Percentiles rank a stretch among this genome's conserved stretches.
phyloP scores from a whole-genome alignment of 1,140 invertebrate genomes.

The Adelges cooleyi region DNA sequence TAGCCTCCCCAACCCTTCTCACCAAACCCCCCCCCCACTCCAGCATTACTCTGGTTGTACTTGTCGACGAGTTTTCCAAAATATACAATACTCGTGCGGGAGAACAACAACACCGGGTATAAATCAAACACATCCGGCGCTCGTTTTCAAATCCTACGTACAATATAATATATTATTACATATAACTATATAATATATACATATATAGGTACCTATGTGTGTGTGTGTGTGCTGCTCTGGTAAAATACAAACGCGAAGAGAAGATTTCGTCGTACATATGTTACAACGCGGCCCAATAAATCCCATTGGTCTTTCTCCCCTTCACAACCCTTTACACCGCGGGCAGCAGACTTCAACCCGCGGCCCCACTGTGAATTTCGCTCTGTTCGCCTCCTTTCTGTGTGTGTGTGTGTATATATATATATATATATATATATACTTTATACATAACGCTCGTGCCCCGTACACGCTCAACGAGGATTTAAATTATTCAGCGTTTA shows the following conservation, averaged over 20 bases:
- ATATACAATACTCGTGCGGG: too few relatives aligned
- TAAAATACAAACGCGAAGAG: background rate
- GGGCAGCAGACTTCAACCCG: background rate
- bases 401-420: background rate
- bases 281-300: conserved; percentile 24
- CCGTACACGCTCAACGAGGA: background rate
- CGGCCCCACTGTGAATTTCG: background rate
- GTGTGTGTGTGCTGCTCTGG: background rate
- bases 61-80: too few relatives aligned
- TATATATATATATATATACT: too few relatives aligned
- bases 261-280: conserved; percentile 27
- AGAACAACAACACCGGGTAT: background rate
- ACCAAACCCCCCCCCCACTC: too few relatives aligned
- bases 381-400: background rate
- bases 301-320: background rate
- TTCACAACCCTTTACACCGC: conserved; percentile 7
- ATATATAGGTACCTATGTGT: background rate
- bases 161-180: background rate
- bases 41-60: too few relatives aligned
- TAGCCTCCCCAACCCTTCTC: too few relatives aligned
- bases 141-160: background rate
- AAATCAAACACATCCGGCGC: conserved; percentile 21
- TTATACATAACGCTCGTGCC: background rate
- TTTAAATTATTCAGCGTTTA: conserved; percentile 25
- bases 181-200: background rate